phyloP scores from a whole-genome alignment of 1,140 invertebrate genomes.

The Paralvinella palmiformis region DNA sequence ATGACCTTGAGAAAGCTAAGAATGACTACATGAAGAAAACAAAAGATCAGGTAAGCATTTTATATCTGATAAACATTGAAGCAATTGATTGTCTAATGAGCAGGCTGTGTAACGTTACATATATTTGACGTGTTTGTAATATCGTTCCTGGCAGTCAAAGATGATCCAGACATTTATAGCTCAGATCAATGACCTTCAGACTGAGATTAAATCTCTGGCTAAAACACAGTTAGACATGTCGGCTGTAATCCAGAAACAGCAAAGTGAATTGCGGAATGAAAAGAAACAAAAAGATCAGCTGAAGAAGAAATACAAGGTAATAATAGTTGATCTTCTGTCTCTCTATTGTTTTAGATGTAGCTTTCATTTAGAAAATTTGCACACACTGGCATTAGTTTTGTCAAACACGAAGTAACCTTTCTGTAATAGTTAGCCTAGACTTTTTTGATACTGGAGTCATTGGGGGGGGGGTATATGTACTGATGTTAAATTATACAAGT shows the following conservation, averaged over 20 bases:
- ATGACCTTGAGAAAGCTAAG: neutral
- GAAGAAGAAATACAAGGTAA: constrained; percentile 35
- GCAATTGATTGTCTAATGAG: too few species aligned
- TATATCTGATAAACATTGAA: too few species aligned
- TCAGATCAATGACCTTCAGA: constrained; percentile 38
- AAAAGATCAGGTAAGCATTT: neutral
- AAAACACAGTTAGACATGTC: constrained; percentile 33
- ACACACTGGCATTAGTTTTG: too few species aligned
- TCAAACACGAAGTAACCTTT: too few species aligned
- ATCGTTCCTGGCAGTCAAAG: constrained; percentile 28
- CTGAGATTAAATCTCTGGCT: constrained; percentile 35
- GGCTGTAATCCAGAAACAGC: constrained; percentile 31
- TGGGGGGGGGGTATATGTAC: too few species aligned
- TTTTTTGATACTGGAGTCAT: too few species aligned
- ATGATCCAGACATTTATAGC: constrained; percentile 37
- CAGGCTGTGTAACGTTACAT: too few species aligned
- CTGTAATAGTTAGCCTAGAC: too few species aligned
- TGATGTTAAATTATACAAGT: too few species aligned
- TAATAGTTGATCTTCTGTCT: neutral
- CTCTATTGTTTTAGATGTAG: neutral
- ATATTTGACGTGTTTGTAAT: too few species aligned
- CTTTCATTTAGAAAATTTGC: too few species aligned
- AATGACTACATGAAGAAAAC: constrained; percentile 3
- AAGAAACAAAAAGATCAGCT: constrained; percentile 32
- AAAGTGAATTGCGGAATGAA: constrained; percentile 37